These are phyloP conservation scores for Mustelus asterias DNA, from an alignment of 2,113 vertebrate genomes.

Conservation along the genomic window DNA sequence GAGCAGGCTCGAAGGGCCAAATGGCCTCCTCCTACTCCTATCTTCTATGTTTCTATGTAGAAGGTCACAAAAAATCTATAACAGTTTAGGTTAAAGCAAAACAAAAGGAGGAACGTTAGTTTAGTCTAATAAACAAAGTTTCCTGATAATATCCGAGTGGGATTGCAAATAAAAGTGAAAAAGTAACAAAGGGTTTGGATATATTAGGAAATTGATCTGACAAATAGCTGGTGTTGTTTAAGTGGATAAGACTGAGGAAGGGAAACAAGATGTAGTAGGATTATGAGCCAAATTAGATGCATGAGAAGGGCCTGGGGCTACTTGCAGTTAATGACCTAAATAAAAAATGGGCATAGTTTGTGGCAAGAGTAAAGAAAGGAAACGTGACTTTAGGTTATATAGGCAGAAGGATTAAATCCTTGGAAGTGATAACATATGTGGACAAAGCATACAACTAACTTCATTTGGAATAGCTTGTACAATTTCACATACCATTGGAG, in stretches of 20 bases:
- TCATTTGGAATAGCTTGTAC: not conserved
- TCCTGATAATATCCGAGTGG: not conserved
- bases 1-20: too few species aligned
- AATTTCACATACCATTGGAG: not conserved
- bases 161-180: not conserved
- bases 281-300: not conserved
- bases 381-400: not conserved
- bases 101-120: not conserved
- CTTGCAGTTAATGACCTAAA: not conserved
- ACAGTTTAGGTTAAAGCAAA: not conserved
- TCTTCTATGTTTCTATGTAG: too few species aligned
- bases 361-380: not conserved
- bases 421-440: not conserved
- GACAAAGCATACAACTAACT: not conserved
- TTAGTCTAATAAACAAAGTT: not conserved
- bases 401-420: not conserved
- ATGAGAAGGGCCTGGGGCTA: not conserved
- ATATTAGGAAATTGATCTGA: not conserved
- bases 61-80: not conserved
- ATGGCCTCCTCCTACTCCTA: too few species aligned
- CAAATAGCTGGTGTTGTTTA: not conserved
- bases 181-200: not conserved
- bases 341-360: not conserved
- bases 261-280: not conserved
- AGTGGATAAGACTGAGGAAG: not conserved